Evolutionary conservation across 2,888 invertebrate species (phyloP), one percentile per base, ranked within the genome.

Genomic region (Peribatodes rhomboidaria): DNA sequence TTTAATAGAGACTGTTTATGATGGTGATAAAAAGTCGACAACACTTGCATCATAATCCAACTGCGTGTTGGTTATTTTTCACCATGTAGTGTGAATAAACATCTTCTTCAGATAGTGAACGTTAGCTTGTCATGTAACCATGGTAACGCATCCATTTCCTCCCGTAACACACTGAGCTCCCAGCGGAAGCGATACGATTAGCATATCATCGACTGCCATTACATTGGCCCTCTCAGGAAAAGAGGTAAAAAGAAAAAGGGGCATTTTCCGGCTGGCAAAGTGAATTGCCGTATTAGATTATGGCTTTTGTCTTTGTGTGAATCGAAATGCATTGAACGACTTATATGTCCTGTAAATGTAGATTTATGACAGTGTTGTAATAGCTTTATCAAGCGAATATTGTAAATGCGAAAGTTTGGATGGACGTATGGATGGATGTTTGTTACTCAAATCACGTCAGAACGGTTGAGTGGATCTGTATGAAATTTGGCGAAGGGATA

Each of bases 141-240:
- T 11, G 35, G 35, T 13, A 27, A 53, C 53, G 1, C 4, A 37
- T 37, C 37, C 14, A 50, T 33, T 16, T 37, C 39, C 11, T 53
- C 39, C 39, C 53, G 22, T 35, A 10, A 33, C 50, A 52, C 27
- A 22, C 22, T 10, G 22, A 20, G 33, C n/a, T n/a, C 44, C 33
- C 39, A 9, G 39, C 10, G 31, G 61, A 31, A 56, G 41, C 49
- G 50, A 56, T 56, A 16, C 9, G 50, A 66, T 69, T 66, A 63
- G 50, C 69, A 66, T 66, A 58, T 33, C 60, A 68, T 69, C 61
- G 44, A 59, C 52, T 63, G 63, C 46, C 57, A 61, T 63, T 63
- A 59, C 55, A 63, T 63, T 61, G 59, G 35, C 57, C 22, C 14
- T 59, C 39, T 31, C 16, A 22, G 42, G n/a, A 20, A 52, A 39